Percentiles rank a stretch among this genome's conserved stretches.
Evolutionary conservation across 2,113 vertebrate genomes (phyloP).

Genomic region (Otocyon megalotis): DNA sequence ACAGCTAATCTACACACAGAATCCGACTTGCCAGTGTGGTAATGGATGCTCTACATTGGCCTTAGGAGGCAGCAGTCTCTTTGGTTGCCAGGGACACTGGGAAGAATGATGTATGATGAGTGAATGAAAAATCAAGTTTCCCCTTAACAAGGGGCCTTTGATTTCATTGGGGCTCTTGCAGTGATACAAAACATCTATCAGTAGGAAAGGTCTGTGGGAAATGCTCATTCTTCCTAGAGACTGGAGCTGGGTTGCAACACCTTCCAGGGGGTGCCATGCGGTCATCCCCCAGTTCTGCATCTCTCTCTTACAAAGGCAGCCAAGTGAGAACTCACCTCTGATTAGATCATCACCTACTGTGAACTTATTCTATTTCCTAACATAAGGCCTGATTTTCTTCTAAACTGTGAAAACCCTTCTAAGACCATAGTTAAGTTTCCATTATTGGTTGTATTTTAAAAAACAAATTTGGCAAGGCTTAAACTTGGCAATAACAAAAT

Average conservation of each 20-base stretch:
- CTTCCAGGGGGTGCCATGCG: background rate
- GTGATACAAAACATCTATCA: background rate
- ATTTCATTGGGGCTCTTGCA: background rate
- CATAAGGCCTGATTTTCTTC: conserved; percentile 12
- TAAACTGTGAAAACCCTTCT: conserved; percentile 37
- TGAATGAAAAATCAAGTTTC: conserved; percentile 34
- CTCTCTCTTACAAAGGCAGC: background rate
- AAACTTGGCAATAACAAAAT: conserved; percentile 70
- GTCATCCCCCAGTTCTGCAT: background rate
- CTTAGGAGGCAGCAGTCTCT: background rate
- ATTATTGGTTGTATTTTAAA: conserved; percentile 67
- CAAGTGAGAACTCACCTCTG: background rate
- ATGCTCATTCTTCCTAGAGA: background rate
- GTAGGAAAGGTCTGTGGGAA: background rate
- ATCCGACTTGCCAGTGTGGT: background rate
- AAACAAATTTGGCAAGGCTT: conserved; percentile 73
- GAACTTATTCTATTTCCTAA: conserved; percentile 34
- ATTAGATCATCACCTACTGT: background rate
- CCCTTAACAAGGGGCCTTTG: conserved; percentile 2
- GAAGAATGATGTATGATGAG: conserved; percentile 17
- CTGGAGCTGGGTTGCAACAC: background rate
- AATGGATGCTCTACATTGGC: background rate
- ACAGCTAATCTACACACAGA: background rate
- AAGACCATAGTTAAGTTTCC: conserved; percentile 57
- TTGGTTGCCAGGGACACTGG: background rate